Evolutionary conservation across 2,888 invertebrate species (phyloP).

Genomic region (Esperia sulphurella): DNA sequence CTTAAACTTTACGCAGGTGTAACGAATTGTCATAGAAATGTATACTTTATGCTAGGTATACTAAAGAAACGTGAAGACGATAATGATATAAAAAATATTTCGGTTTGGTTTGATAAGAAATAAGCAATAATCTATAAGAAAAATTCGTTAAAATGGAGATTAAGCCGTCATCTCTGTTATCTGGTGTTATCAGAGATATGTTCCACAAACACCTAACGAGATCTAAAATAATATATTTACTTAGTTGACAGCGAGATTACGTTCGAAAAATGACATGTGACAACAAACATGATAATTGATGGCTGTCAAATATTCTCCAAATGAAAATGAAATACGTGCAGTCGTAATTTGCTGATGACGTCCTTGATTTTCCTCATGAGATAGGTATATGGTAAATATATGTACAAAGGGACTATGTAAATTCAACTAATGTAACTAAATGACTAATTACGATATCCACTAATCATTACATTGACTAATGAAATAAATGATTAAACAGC

Average conservation of each 20-base stretch:
- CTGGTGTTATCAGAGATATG: constrained; percentile 58
- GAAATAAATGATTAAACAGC: constrained; percentile 43
- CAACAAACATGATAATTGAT: constrained; percentile 19
- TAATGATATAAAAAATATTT: constrained; percentile 7
- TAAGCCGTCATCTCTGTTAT: constrained; percentile 75
- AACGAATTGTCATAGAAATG: constrained; percentile 28
- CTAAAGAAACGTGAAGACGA: constrained; percentile 17
- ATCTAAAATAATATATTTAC: constrained; percentile 56
- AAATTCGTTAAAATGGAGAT: constrained; percentile 73
- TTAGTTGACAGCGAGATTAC: constrained; percentile 51
- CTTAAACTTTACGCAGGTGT: constrained; percentile 36
- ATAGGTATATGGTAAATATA: neutral
- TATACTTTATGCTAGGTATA: constrained; percentile 31
- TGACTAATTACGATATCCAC: constrained; percentile 17
- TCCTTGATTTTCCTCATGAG: constrained; percentile 1
- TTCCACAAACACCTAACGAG: constrained; percentile 59
- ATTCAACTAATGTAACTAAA: constrained; percentile 27
- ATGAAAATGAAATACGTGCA: neutral
- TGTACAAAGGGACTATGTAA: neutral
- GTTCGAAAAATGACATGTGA: constrained; percentile 48
- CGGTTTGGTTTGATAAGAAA: constrained; percentile 23
- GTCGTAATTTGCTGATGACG: neutral
- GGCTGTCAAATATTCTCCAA: neutral
- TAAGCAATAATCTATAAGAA: constrained; percentile 52
- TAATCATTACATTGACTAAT: constrained; percentile 47